Base-by-base conservation (phyloP, 2,888 invertebrate species). In the Polietes domitor region DNA sequence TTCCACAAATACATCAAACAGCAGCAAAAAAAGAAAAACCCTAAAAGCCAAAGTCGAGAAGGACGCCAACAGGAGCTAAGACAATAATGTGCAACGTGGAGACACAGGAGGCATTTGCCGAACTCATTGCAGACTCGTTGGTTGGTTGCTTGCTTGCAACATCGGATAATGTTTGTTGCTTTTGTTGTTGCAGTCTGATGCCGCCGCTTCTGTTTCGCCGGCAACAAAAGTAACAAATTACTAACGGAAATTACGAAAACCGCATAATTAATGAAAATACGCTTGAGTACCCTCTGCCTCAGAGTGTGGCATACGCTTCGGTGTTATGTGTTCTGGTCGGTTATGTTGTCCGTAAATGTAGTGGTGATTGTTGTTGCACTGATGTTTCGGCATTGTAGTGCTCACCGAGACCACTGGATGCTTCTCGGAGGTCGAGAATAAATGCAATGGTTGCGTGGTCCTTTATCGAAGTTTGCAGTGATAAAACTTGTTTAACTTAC, bases 181-280 rank as follows among this genome's bases (percentile, higher is more conserved):
- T 61, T n/a, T 12, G 55, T 24, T 65, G 73, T 17, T 76, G 79
- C 41, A 32, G 24, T 7, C 19, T 61, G 82, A 68, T 70, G 73
- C 19, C 65, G 32, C n/a, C 32, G 41, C 53, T 73, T 32, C 63
- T 47, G 68, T 79, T 70, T 70, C 24, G 43, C 43, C 71, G 37
- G 73, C 32, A 55, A 79, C 83, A 80, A 80, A 80, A 76, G 70
- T 80, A 80, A 86, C 80, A 85, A 86, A 86, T 86, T 84, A 79
- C 84, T 65, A 82, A 82, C 84, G 80, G 80, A 86, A 82, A 82
- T 80, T 82, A 76, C 82, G 26, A 80, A 84, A 82, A 79, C 84
- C 86, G 83, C 85, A 86, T 86, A 85, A 86, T 86, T 86, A 86
- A 86, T 86, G 86, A 86, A 86, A 86, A 86, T 85, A 61, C 80